Conservation (phyloP, 1,140 invertebrate species). For the Euschistus heros region DNA sequence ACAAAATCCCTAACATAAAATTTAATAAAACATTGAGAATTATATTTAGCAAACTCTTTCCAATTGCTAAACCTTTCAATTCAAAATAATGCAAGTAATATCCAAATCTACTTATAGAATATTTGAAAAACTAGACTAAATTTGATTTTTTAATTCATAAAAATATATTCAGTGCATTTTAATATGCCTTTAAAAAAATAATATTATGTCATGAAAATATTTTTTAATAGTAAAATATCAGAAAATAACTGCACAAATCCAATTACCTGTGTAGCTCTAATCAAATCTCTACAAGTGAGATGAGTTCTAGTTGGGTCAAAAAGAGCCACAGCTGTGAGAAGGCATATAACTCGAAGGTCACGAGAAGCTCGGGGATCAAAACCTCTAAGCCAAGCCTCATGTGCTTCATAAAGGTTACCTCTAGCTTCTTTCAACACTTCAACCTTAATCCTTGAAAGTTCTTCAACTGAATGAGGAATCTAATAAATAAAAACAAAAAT, state of each 20-base stretch:
- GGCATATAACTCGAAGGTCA: slow-evolving; percentile 80
- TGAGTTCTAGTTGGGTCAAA: slow-evolving; percentile 72
- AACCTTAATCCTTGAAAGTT: slow-evolving; percentile 52
- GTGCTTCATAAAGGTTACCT: slow-evolving; percentile 74
- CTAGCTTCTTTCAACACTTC: slow-evolving; percentile 78
- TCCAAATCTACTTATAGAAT: too few species aligned
- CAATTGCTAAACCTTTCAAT: too few species aligned
- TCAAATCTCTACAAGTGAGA: slow-evolving; percentile 71
- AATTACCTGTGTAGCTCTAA: slow-evolving; percentile 68
- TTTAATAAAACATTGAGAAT: too few species aligned
- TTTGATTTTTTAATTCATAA: too few species aligned
- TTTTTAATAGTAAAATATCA: not conserved
- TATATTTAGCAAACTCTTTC: too few species aligned
- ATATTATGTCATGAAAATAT: too few species aligned
- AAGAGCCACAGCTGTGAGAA: slow-evolving; percentile 78
- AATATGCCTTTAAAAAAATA: too few species aligned
- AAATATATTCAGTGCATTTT: too few species aligned
- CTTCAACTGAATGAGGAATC: slow-evolving; percentile 55
- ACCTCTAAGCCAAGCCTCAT: slow-evolving; percentile 66
- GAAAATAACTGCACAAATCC: not conserved
- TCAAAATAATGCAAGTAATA: too few species aligned
- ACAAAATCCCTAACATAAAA: too few species aligned
- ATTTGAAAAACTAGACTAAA: too few species aligned
- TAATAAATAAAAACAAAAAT: slow-evolving; percentile 29
- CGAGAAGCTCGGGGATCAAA: slow-evolving; percentile 67